Percentiles rank a stretch among this genome's conserved stretches.
Conservation (phyloP, 2,888 invertebrate species). For the Alviniconcha strummeri region DNA sequence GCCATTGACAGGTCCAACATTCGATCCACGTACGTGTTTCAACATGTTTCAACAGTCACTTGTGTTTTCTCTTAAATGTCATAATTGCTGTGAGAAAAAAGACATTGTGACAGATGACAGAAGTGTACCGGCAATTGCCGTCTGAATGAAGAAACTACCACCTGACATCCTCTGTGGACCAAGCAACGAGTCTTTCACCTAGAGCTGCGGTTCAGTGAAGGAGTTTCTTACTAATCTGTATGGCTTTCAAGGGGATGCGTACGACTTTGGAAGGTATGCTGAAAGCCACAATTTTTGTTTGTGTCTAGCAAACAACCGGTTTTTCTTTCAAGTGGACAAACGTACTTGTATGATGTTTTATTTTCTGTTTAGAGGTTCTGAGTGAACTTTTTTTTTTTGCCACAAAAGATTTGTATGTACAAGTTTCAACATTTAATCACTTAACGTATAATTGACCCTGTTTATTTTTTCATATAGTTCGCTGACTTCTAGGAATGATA, state of each 20-base stretch:
- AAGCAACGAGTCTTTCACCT: constrained; percentile 35
- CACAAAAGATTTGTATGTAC: constrained; percentile 28
- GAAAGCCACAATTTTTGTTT: no score
- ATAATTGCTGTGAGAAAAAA: constrained; percentile 24
- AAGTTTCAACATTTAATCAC: constrained; percentile 10
- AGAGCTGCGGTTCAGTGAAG: constrained; percentile 16
- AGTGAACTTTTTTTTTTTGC: neutral
- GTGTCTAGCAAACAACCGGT: no score
- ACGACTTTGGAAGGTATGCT: no score
- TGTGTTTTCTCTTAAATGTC: constrained; percentile 20
- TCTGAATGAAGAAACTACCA: neutral
- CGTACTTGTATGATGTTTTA: neutral
- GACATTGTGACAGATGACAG: constrained; percentile 10
- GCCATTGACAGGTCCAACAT: constrained; percentile 13
- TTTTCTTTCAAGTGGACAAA: constrained; percentile 1
- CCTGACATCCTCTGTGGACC: constrained; percentile 33
- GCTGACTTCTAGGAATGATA: constrained; percentile 17
- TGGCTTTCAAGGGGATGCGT: no score
- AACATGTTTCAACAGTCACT: constrained; percentile 24
- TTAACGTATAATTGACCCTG: neutral
- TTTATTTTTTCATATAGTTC: neutral
- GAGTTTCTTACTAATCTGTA: neutral
- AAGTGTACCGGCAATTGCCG: neutral
- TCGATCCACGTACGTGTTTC: constrained; percentile 18
- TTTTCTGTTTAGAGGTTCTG: constrained; percentile 5